These are phyloP conservation scores for Hystrix cristata DNA, from an alignment of 2,113 vertebrate genomes.

Conservation along the genomic window DNA sequence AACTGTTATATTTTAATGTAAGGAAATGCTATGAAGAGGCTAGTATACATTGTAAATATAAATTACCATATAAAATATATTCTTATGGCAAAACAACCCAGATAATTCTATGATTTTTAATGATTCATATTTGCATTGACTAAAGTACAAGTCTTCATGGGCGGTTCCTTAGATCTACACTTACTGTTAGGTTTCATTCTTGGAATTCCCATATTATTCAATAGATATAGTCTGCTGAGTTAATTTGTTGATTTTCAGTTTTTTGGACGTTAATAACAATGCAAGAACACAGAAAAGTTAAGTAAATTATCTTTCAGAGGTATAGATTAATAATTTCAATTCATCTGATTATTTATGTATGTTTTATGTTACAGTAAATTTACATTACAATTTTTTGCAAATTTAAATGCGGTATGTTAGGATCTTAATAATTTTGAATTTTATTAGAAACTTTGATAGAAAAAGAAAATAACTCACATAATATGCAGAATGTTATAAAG, in stretches of 20 bases:
- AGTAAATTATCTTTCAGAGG: not conserved
- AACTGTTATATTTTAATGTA: not conserved
- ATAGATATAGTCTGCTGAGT: not conserved
- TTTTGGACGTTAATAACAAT: not conserved
- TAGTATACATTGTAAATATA: not conserved
- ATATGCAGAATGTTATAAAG: not conserved
- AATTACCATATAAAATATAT: not conserved
- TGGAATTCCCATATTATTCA: not conserved
- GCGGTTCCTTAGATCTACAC: not conserved
- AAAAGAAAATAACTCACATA: slow-evolving; percentile 5
- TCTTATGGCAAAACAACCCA: not conserved
- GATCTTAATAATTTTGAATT: slow-evolving; percentile 34
- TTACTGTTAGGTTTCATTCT: not conserved
- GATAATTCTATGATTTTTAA: not conserved
- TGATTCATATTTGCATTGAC: not conserved
- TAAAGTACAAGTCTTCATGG: not conserved
- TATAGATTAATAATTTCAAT: not conserved
- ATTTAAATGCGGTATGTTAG: not conserved
- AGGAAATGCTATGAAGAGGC: not conserved
- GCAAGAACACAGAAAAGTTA: not conserved
- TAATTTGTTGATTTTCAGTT: not conserved
- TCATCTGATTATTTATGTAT: slow-evolving; percentile 20
- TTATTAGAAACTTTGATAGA: not conserved
- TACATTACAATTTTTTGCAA: not conserved
- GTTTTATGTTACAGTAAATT: not conserved